Evolutionary conservation across 2,113 vertebrate species (phyloP), one percentile per base, ranked within the genome.

Genomic region (Ginglymostoma cirratum): DNA sequence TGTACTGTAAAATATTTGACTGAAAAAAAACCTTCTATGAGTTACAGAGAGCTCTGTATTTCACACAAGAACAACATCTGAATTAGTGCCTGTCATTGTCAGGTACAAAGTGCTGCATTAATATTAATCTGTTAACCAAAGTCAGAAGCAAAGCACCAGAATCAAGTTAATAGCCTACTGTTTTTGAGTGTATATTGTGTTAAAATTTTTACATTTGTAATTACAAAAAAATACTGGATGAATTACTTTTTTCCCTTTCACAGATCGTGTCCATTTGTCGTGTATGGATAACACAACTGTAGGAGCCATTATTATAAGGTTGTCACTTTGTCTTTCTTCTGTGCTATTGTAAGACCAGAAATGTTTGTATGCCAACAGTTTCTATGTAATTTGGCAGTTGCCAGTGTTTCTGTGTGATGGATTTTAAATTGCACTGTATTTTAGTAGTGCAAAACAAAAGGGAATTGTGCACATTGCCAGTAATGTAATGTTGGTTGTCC

Each of bases 61-160:
- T 94, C 55, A 96, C 98, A 97, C 98, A 98, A 98, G 98, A 97
- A 98, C 98, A 97, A 97, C 98, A 97, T 97, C 97, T 98, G 98
- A 98, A 98, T 97, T 97, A 98, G 96, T 96, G 96, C 97, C 97
- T 97, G 96, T 97, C 96, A 97, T 96, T 97, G 97, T 98, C 98
- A 98, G 98, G 98, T 98, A 98, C 97, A 96, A 98, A 98, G 97
- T 98, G 97, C 97, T 98, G 97, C 98, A 98, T 98, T 98, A 98
- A 97, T 98, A 97, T 96, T 97, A 98, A 97, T 97, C 97, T 98
- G 99, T 97, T 98, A 98, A 99, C 99, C 99, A 99, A 99, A 99
- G 99, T 99, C 98, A 98, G 97, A 98, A 98, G 97, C 96, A 98
- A 97, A 98, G 98, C 98, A 98, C 98, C 97, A 97, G 98, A 98